Evolutionary conservation across 2,113 vertebrate genomes (phyloP).

Genomic region (Antennarius striatus): DNA sequence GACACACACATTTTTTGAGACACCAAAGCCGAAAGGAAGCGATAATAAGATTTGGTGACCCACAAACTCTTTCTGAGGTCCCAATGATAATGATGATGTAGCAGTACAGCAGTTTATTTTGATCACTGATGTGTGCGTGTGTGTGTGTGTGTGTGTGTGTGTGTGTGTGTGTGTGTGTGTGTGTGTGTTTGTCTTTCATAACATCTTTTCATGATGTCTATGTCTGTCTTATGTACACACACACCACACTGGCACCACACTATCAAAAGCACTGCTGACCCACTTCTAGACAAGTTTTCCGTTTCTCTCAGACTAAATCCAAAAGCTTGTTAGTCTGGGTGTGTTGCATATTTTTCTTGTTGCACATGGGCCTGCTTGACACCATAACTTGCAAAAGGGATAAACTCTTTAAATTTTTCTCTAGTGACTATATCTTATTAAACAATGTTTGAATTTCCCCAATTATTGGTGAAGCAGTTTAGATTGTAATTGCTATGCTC

Average conservation of each 20-base stretch:
- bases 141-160: background rate
- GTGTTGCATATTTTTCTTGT: constrained; percentile 33
- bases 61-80: constrained; percentile 24
- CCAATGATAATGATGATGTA: constrained; percentile 47
- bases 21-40: constrained; percentile 8
- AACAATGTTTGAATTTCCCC: constrained; percentile 41
- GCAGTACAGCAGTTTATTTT: constrained; percentile 50
- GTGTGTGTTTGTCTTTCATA: constrained; percentile 35
- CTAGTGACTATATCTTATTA: constrained; percentile 20
- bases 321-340: constrained; percentile 58
- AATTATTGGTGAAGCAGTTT: constrained; percentile 24
- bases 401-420: constrained; percentile 24
- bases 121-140: constrained; percentile 33
- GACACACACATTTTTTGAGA: constrained; percentile 23
- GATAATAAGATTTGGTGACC: constrained; percentile 44
- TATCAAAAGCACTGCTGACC: constrained; percentile 65
- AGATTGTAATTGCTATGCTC: constrained; percentile 27
- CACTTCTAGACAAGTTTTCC: constrained; percentile 62
- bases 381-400: constrained; percentile 25
- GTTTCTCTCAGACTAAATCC: constrained; percentile 42
- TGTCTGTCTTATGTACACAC: constrained; percentile 44
- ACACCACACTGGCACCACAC: constrained; percentile 27
- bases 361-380: constrained; percentile 37
- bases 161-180: background rate
- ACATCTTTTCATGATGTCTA: constrained; percentile 23